Base-by-base conservation (phyloP, 1,140 invertebrate species). In the Ditylenchus dipsaci region DNA sequence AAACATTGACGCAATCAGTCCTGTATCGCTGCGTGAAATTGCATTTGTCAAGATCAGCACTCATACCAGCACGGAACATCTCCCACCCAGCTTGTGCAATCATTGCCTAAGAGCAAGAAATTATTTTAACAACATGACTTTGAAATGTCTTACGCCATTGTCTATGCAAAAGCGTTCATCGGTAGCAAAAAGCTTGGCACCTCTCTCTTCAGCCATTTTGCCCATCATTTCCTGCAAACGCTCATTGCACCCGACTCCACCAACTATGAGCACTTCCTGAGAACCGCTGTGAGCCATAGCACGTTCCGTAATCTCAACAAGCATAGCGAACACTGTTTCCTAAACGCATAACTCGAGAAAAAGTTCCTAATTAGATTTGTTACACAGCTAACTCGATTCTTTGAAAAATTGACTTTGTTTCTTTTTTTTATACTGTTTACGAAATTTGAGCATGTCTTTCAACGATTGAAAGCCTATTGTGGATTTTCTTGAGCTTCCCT, bases 321-420 rank as follows among this genome's bases (percentile, higher is more conserved):
- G 85, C 96, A 99, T 99, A 0, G 95, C 91, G 87, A 98, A 99
- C 1, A 97, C 87, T 1, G 92, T 97, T 86, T 99, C 95, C 87
- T 99, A 64, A 53, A n/a, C n/a, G 29, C 29, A 61, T 7, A 53
- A 53, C n/a, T 7, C n/a, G n/a, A n/a, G n/a, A n/a, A n/a, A n/a
- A n/a, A n/a, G n/a, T n/a, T n/a, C n/a, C n/a, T n/a, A n/a, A n/a
- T n/a, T n/a, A n/a, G n/a, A n/a, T n/a, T n/a, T n/a, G n/a, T n/a
- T n/a, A n/a, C n/a, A n/a, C n/a, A n/a, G n/a, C n/a, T n/a, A n/a
- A n/a, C n/a, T n/a, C n/a, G n/a, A n/a, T n/a, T n/a, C n/a, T n/a
- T n/a, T n/a, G n/a, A n/a, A 13, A n/a, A 45, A 27, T 13, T 13
- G 23, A n/a, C n/a, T n/a, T n/a, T n/a, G n/a, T n/a, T n/a, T n/a